Evolutionary conservation across 1,140 invertebrate genomes (phyloP).

Genomic region (Rhynchophorus ferrugineus): DNA sequence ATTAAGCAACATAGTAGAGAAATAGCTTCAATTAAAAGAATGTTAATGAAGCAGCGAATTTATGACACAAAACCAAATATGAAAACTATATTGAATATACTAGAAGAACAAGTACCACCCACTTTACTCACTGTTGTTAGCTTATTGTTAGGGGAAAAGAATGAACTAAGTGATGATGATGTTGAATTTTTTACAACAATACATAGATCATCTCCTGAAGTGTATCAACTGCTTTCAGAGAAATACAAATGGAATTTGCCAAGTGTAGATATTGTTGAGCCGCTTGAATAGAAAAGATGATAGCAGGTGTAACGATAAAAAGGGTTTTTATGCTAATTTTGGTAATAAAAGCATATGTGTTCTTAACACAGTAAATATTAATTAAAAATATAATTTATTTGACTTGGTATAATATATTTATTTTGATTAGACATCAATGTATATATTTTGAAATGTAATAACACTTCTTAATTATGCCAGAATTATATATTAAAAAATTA

Average conservation of each 20-base stretch:
- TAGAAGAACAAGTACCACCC: slow-evolving; percentile 9
- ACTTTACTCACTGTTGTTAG: slow-evolving; percentile 15
- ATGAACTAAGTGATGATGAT: slow-evolving; percentile 30
- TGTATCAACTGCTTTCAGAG: slow-evolving; percentile 32
- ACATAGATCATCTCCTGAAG: slow-evolving; percentile 31
- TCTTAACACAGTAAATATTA: too few relatives aligned
- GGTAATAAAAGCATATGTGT: background rate
- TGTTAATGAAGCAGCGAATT: slow-evolving; percentile 25
- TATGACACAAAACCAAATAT: slow-evolving; percentile 20
- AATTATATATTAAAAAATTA: too few relatives aligned
- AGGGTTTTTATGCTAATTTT: background rate
- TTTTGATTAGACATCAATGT: too few relatives aligned
- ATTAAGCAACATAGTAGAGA: slow-evolving; percentile 34
- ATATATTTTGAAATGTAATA: too few relatives aligned
- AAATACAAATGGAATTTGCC: slow-evolving; percentile 36
- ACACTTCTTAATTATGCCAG: too few relatives aligned
- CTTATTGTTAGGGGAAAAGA: slow-evolving; percentile 22
- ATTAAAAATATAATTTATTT: too few relatives aligned
- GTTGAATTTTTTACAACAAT: slow-evolving; percentile 33
- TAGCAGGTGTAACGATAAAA: background rate
- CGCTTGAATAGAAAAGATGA: background rate
- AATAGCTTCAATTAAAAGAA: slow-evolving; percentile 32
- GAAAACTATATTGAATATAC: slow-evolving; percentile 9
- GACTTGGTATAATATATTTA: too few relatives aligned
- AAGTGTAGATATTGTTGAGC: slow-evolving; percentile 26